A percentile compares a stretch with the other conserved stretches of the same genome.
Evolutionary conservation across 2,888 invertebrate species (phyloP).

Genomic region (Antheraea assamensis): DNA sequence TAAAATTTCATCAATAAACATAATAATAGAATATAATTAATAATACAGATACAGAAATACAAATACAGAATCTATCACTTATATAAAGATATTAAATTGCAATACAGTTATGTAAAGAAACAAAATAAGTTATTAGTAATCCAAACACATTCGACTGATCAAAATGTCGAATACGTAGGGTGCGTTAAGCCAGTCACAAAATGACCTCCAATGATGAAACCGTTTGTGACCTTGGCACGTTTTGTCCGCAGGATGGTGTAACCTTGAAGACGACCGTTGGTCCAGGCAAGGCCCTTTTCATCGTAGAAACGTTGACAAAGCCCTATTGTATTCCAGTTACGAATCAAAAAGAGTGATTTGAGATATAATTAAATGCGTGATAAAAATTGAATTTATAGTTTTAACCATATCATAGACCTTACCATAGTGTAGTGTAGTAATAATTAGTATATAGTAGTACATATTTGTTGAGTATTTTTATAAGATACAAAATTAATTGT

Average conservation of each 20-base stretch:
- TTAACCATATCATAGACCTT: too few relatives aligned
- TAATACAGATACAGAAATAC: too few relatives aligned
- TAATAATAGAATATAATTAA: too few relatives aligned
- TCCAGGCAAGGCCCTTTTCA: slow-evolving; percentile 6
- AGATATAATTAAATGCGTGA: background rate
- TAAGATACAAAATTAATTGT: too few relatives aligned
- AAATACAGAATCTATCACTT: too few relatives aligned
- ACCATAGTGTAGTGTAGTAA: too few relatives aligned
- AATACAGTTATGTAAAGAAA: too few relatives aligned
- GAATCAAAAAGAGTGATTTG: background rate
- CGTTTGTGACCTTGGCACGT: slow-evolving; percentile 41
- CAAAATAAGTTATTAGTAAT: slow-evolving; percentile 41
- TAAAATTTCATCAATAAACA: too few relatives aligned
- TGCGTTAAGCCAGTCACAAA: slow-evolving; percentile 28
- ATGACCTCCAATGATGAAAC: slow-evolving; percentile 39
- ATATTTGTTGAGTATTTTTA: too few relatives aligned
- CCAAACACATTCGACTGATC: slow-evolving; percentile 45
- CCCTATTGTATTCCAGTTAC: background rate
- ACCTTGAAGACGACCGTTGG: slow-evolving; percentile 14
- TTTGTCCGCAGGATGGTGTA: background rate
- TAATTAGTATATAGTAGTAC: too few relatives aligned
- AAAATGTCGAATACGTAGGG: slow-evolving; percentile 47
- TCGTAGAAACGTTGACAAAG: background rate
- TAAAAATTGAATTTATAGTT: background rate
- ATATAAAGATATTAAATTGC: too few relatives aligned